Evolutionary conservation across 2,888 invertebrate species (phyloP), one percentile per base, ranked within the genome.

Genomic region (Cephus pygmeus): DNA sequence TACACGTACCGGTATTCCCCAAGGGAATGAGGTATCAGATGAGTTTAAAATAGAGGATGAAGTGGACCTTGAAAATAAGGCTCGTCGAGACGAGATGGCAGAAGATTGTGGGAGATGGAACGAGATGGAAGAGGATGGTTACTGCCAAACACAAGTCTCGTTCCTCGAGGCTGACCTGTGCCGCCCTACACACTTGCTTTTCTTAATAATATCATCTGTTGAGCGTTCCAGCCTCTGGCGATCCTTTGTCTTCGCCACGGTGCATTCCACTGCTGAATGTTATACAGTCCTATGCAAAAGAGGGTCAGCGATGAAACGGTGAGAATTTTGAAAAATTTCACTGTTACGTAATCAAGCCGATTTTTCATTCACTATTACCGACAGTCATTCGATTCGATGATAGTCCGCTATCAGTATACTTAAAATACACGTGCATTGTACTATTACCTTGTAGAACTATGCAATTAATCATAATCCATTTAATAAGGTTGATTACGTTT

Each of bases 181-280:
- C 56, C 56, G 56, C 71, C 71, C 71, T 34, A 23, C 71, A 34
- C 71, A 34, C 71, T 71, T 71, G 71, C 71, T 33, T 71, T 71
- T 71, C 71, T 56, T 56, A 56, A 71, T 71, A 71, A 71, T 71
- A 71, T 71, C 71, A 71, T 71, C 71, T 34, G 71, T 31, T 34
- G 71, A 34, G 12, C 71, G 31, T 71, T 34, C 15, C 71, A 34
- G 71, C 71, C 71, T 31, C 71, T 23, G 34, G 71, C 71, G 71
- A 34, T 71, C 71, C 71, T 71, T 71, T 71, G 71, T 71, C 71
- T 71, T 71, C 71, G 71, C 33, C 34, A 31, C 71, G 71, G 71
- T 34, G 71, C 71, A 71, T 71, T 71, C 71, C 71, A 31, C 12
- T 34, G 33, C 33, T 71, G 34, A 31, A 71, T 34, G 56, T 56